Evolutionary conservation across 2,888 invertebrate genomes (phyloP).

Genomic region (Lasioglossum calceatum): DNA sequence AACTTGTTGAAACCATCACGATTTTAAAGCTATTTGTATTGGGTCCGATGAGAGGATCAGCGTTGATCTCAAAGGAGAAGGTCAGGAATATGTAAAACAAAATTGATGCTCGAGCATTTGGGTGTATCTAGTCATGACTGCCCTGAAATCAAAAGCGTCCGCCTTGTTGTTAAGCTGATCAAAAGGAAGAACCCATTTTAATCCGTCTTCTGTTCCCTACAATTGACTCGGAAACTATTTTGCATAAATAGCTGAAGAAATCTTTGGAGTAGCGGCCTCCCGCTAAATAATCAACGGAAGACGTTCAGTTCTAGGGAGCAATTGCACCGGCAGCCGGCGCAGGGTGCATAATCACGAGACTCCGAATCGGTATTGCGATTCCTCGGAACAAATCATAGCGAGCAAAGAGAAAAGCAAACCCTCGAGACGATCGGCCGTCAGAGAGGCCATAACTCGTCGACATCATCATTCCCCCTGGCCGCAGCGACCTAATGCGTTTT

Average conservation of each 20-base stretch:
- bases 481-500: constrained; percentile 18
- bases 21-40: too few relatives aligned
- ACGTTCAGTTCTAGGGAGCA: neutral
- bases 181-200: too few relatives aligned
- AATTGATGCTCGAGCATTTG: too few relatives aligned
- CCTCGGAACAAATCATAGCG: neutral
- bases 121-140: too few relatives aligned
- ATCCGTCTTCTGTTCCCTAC: neutral
- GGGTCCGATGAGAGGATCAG: too few relatives aligned
- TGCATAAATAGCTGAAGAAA: neutral
- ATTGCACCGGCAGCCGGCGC: neutral
- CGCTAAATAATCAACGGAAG: neutral
- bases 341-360: neutral
- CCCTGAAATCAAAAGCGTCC: neutral
- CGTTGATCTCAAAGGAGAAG: too few relatives aligned
- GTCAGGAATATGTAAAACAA: too few relatives aligned
- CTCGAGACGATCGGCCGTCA: constrained; percentile 1
- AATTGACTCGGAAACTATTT: neutral
- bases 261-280: neutral
- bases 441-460: constrained; percentile 17
- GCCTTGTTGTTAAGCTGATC: too few relatives aligned
- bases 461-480: neutral
- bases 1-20: too few relatives aligned
- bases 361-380: neutral
- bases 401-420: neutral